Evolutionary conservation across 2,888 invertebrate genomes (phyloP).

Genomic region (Eulithis testata): DNA sequence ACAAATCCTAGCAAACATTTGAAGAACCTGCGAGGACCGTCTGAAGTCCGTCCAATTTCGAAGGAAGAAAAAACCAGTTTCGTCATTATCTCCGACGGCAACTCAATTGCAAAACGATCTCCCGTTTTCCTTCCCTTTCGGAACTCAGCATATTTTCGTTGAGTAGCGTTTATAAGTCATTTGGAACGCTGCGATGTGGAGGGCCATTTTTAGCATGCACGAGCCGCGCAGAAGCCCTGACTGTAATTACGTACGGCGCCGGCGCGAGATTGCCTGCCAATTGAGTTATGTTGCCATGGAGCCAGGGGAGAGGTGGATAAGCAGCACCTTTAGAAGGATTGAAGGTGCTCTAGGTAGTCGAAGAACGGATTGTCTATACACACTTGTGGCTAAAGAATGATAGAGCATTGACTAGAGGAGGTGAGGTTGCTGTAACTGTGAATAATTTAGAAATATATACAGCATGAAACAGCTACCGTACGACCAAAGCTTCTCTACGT

Average conservation of each 20-base stretch:
- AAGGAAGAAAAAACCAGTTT: constrained; percentile 9
- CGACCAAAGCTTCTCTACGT: no score
- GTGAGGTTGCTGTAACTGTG: background rate
- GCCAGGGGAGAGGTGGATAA: constrained; percentile 33
- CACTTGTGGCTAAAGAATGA: no score
- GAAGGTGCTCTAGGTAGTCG: background rate
- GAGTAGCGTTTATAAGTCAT: constrained; percentile 27
- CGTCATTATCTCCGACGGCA: constrained; percentile 13
- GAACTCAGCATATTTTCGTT: constrained; percentile 22
- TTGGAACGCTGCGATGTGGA: constrained; percentile 24
- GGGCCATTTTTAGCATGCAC: constrained; percentile 31
- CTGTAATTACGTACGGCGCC: constrained; percentile 60
- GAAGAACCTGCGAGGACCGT: background rate
- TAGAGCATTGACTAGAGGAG: no score
- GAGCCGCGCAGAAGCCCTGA: constrained; percentile 33
- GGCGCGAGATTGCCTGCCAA: constrained; percentile 75
- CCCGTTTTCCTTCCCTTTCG: constrained; percentile 17
- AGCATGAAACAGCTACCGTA: no score
- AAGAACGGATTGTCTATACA: background rate
- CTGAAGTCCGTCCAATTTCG: constrained; percentile 8
- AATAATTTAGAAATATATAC: background rate
- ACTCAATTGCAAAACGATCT: constrained; percentile 36
- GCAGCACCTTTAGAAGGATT: constrained; percentile 12
- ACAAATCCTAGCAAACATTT: background rate
- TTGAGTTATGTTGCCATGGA: constrained; percentile 63